Percentiles rank a stretch among this genome's conserved stretches.
Evolutionary conservation across 2,113 vertebrate species (phyloP).

Genomic region (Gallinago jamesoni): DNA sequence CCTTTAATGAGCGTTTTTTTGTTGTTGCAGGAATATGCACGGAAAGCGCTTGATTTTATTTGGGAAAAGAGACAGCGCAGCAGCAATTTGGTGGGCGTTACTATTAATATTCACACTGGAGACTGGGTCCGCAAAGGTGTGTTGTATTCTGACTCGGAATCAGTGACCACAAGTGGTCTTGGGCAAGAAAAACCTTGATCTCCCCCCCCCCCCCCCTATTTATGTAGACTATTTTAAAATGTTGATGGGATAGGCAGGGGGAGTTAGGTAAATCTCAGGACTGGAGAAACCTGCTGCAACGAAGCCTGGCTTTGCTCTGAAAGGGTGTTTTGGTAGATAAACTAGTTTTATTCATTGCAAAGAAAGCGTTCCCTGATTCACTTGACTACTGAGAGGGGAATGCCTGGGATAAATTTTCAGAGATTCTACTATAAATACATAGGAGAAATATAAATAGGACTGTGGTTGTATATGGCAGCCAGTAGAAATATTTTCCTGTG

Average conservation of each 20-base stretch:
- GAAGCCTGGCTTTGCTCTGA: neutral
- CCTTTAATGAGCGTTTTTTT: neutral
- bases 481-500: neutral
- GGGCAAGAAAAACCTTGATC: neutral
- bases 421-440: neutral
- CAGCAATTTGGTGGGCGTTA: slow-evolving; percentile 97
- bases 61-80: slow-evolving; percentile 98
- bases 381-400: neutral
- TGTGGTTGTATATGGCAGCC: neutral
- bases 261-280: neutral
- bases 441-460: neutral
- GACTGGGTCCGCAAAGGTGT: slow-evolving; percentile 91
- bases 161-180: neutral
- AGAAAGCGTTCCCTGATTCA: neutral
- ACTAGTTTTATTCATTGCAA: neutral
- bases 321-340: neutral
- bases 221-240: rapidly evolving
- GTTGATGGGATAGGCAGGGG: neutral
- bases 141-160: neutral
- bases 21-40: slow-evolving; percentile 86
- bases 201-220: neutral
- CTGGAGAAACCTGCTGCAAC: neutral
- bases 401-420: neutral
- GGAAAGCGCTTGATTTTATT: slow-evolving; percentile 95
- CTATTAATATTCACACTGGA: slow-evolving; percentile 98